A percentile compares a stretch with the other conserved stretches of the same genome.
These are phyloP conservation scores for Melanchra persicariae DNA, from an alignment of 2,888 invertebrate genomes.

Conservation along the genomic window DNA sequence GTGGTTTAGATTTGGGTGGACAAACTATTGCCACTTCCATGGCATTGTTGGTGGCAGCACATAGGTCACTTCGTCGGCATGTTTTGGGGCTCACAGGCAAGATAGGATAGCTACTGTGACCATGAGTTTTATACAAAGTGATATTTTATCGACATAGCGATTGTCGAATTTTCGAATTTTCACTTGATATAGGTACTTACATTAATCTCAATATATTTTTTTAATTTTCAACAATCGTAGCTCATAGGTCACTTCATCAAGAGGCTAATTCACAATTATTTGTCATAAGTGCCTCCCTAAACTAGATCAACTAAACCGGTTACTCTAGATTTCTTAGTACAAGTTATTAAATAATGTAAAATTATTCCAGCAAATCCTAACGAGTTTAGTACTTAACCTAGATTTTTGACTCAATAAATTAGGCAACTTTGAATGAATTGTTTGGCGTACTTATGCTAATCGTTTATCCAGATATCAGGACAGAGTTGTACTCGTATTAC, in stretches of 20 bases:
- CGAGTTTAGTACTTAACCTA: slow-evolving; percentile 28
- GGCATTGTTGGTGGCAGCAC: too few species aligned
- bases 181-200: too few species aligned
- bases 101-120: too few species aligned
- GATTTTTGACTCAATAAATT: slow-evolving; percentile 14
- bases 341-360: background rate
- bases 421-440: background rate
- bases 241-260: too few species aligned
- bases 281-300: background rate
- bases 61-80: too few species aligned
- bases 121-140: too few species aligned
- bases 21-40: too few species aligned
- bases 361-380: slow-evolving; percentile 11
- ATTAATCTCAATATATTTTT: too few species aligned
- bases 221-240: too few species aligned
- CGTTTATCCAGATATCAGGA: background rate
- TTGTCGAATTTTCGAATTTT: too few species aligned
- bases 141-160: background rate
- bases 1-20: too few species aligned
- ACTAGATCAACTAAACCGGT: slow-evolving; percentile 1
- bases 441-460: background rate
- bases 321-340: slow-evolving; percentile 18
- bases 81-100: too few species aligned
- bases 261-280: background rate
- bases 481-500: background rate